phyloP scores from a whole-genome alignment of 1,140 invertebrate genomes.

The Caenorhabditis remanei region DNA sequence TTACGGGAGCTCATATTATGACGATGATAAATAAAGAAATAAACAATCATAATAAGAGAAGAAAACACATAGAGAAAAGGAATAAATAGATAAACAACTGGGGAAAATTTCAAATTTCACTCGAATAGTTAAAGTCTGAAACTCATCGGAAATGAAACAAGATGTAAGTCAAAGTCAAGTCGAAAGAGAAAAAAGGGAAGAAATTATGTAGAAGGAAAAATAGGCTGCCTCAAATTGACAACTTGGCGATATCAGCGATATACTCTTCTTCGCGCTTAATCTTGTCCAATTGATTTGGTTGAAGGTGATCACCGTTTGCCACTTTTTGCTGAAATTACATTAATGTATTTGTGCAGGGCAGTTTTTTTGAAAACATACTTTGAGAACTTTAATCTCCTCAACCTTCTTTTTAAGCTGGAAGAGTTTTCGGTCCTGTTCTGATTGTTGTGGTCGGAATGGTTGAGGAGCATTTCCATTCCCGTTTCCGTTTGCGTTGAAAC shows the following conservation, averaged over 20 bases:
- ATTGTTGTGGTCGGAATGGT: constrained; percentile 57
- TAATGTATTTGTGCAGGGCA: neutral
- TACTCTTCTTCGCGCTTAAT: constrained; percentile 67
- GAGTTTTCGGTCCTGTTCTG: constrained; percentile 72
- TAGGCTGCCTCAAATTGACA: constrained; percentile 22
- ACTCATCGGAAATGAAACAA: constrained; percentile 39
- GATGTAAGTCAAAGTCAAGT: neutral
- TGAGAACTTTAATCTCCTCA: constrained; percentile 71
- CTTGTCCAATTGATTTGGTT: constrained; percentile 75
- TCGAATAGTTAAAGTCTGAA: constrained; percentile 48
- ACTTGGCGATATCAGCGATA: constrained; percentile 46
- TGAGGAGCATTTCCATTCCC: constrained; percentile 43
- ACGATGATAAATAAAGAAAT: constrained; percentile 16
- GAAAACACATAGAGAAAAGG: neutral
- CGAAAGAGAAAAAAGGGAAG: constrained; percentile 15
- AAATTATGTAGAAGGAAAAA: neutral
- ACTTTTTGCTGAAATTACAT: constrained; percentile 50
- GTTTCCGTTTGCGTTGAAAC: constrained; percentile 33
- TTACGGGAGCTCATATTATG: constrained; percentile 55
- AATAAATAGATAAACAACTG: constrained; percentile 46
- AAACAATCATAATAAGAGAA: constrained; percentile 23
- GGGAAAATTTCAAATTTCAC: constrained; percentile 38
- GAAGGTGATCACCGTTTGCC: constrained; percentile 67
- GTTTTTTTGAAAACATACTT: neutral
- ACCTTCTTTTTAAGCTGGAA: constrained; percentile 73